A percentile compares a stretch with the other conserved stretches of the same genome.
Conservation (phyloP, 2,797 vertebrate genomes). For the Pangasius macronema region DNA sequence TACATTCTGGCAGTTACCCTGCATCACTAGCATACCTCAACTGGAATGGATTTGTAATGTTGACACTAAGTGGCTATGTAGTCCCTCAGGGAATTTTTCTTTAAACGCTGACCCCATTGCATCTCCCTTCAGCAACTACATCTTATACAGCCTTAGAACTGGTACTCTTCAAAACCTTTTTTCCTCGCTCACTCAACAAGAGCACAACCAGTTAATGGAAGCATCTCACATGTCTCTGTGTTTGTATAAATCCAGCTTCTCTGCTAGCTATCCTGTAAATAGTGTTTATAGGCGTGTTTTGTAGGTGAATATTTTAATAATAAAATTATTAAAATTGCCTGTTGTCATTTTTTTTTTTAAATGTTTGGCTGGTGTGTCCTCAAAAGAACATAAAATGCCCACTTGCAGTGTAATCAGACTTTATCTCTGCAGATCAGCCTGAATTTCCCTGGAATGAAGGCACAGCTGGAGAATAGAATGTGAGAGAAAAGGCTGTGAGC, state of each 20-base stretch:
- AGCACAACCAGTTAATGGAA: slow-evolving; percentile 46
- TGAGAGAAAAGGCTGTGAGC: neutral
- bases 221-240: slow-evolving; percentile 22
- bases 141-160: slow-evolving; percentile 41
- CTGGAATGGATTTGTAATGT: slow-evolving; percentile 63
- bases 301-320: slow-evolving; percentile 86
- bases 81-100: slow-evolving; percentile 73
- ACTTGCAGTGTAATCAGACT: neutral
- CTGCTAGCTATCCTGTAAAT: slow-evolving; percentile 76
- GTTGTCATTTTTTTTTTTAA: slow-evolving; percentile 19
- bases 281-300: slow-evolving; percentile 83
- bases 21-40: slow-evolving; percentile 65
- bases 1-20: slow-evolving; percentile 53
- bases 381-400: neutral
- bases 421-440: neutral
- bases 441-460: neutral
- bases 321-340: slow-evolving; percentile 73
- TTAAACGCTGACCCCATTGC: slow-evolving; percentile 49
- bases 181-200: neutral
- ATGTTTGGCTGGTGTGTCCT: neutral
- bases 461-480: neutral
- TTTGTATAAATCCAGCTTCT: slow-evolving; percentile 65
- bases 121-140: slow-evolving; percentile 43
- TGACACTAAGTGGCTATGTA: slow-evolving; percentile 69
- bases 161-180: slow-evolving; percentile 16